Evolutionary conservation across 2,797 vertebrate species (phyloP), one percentile per base, ranked within the genome.

Genomic region (Enteromius trimaculatus): DNA sequence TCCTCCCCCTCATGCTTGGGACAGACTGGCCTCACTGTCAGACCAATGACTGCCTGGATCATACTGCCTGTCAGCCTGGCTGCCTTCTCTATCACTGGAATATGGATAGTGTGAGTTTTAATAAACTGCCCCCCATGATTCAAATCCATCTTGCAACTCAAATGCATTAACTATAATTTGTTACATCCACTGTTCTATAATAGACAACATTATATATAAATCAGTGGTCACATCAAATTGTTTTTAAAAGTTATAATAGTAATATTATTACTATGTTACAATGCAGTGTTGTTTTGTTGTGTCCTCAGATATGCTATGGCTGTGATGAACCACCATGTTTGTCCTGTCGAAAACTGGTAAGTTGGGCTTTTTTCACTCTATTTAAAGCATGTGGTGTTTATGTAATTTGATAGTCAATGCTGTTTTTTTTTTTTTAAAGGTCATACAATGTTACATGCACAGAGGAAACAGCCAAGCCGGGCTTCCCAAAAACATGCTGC

Each of bases 31-130:
- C 93, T 93, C 94, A 93, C 94, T 90, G 93, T 92, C 94, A 94
- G 93, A 95, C 95, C 95, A 94, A 98, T 98, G 97, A 98, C 97
- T 94, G 96, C 96, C 95, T 98, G 97, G 97, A 96, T 97, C 90
- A 93, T 98, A 92, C 96, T 98, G 89, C 97, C 97, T 89, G 95
- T 97, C 94, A 97, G 97, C 95, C 93, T 98, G 91, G 96, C 96
- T 89, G 96, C 96, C 83, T 98, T 97, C 93, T 97, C 95, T 92
- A 98, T 98, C 93, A 97, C 97, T 31, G 97, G 97, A 88, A 97
- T 98, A 96, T 97, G 97, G 97, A 97, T 97, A 79, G 97, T 98
- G 97, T 98, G 92, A 97, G 97, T 95, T 11, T 65, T 14, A 75
- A 14, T 5, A 7, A 26, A 6, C 23, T 55, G 17, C 55, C 23